These are phyloP conservation scores for Rhynchophorus ferrugineus DNA, from an alignment of 1,140 invertebrate species.

Conservation along the genomic window DNA sequence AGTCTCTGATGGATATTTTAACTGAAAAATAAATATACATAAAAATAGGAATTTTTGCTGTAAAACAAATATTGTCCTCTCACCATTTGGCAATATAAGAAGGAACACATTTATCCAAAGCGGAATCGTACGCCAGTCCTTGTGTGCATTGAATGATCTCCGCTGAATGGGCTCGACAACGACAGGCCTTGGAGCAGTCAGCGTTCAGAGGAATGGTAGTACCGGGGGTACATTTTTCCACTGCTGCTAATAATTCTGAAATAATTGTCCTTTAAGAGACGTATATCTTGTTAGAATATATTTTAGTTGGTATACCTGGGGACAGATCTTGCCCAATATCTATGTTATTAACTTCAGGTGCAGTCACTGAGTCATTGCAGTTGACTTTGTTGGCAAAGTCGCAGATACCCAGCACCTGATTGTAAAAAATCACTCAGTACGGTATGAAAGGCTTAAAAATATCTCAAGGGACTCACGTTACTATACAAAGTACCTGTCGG, in stretches of 20 bases:
- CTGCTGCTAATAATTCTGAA: slow-evolving; percentile 23
- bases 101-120: slow-evolving; percentile 24
- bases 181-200: slow-evolving; percentile 25
- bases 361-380: slow-evolving; percentile 36
- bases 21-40: too few relatives aligned
- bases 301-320: slow-evolving; percentile 18
- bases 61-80: too few relatives aligned
- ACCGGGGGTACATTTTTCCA: slow-evolving; percentile 24
- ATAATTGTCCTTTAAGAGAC: too few relatives aligned
- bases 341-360: slow-evolving; percentile 10
- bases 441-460: background rate
- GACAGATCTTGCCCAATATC: slow-evolving; percentile 12
- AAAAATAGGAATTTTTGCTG: too few relatives aligned
- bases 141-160: slow-evolving; percentile 29
- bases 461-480: slow-evolving; percentile 14
- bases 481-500: slow-evolving; percentile 22
- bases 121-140: slow-evolving; percentile 27
- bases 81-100: slow-evolving; percentile 27
- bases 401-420: slow-evolving; percentile 49
- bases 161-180: slow-evolving; percentile 22
- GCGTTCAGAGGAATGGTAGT: slow-evolving; percentile 23
- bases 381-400: slow-evolving; percentile 50
- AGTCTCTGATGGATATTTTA: too few relatives aligned
- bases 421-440: background rate
- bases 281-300: too few relatives aligned